Percentiles rank a stretch among this genome's conserved stretches.
Evolutionary conservation across 2,113 vertebrate genomes (phyloP).

Genomic region (Trematomus loennbergii): DNA sequence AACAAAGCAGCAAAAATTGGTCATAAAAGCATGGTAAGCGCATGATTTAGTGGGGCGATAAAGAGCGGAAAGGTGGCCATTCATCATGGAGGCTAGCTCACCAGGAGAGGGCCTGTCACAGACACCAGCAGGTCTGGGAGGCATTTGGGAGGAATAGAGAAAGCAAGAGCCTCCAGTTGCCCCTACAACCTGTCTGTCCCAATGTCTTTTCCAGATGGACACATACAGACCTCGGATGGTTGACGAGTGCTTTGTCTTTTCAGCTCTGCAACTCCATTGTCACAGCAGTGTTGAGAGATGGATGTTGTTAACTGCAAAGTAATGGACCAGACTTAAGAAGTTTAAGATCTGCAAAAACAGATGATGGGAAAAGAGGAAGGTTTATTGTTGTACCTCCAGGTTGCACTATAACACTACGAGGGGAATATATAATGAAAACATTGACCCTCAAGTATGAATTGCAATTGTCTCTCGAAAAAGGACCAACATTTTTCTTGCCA

Average conservation of each 20-base stretch:
- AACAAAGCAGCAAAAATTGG: slow-evolving; percentile 85
- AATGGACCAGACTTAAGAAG: slow-evolving; percentile 32
- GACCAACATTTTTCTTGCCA: neutral
- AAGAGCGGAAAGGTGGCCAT: slow-evolving; percentile 84
- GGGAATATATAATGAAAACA: neutral
- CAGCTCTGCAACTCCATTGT: slow-evolving; percentile 58
- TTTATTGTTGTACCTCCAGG: slow-evolving; percentile 12
- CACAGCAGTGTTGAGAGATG: slow-evolving; percentile 37
- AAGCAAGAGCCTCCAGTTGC: slow-evolving; percentile 54
- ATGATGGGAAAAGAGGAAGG: slow-evolving; percentile 36
- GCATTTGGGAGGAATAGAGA: slow-evolving; percentile 47
- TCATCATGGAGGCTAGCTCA: slow-evolving; percentile 83
- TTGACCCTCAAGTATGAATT: slow-evolving; percentile 1
- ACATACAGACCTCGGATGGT: slow-evolving; percentile 47
- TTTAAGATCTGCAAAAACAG: slow-evolving; percentile 29
- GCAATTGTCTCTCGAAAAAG: slow-evolving; percentile 6
- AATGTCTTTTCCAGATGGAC: slow-evolving; percentile 80
- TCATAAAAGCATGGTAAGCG: slow-evolving; percentile 85
- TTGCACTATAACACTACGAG: slow-evolving; percentile 7
- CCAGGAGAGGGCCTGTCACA: slow-evolving; percentile 83
- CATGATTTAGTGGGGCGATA: slow-evolving; percentile 87
- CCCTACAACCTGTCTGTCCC: slow-evolving; percentile 68
- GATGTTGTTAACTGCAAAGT: slow-evolving; percentile 50
- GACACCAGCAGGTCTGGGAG: slow-evolving; percentile 78
- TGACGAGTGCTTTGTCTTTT: slow-evolving; percentile 59